Evolutionary conservation across 2,797 vertebrate species (phyloP), one percentile per base, ranked within the genome.

Genomic region (Enteromius viviparus): DNA sequence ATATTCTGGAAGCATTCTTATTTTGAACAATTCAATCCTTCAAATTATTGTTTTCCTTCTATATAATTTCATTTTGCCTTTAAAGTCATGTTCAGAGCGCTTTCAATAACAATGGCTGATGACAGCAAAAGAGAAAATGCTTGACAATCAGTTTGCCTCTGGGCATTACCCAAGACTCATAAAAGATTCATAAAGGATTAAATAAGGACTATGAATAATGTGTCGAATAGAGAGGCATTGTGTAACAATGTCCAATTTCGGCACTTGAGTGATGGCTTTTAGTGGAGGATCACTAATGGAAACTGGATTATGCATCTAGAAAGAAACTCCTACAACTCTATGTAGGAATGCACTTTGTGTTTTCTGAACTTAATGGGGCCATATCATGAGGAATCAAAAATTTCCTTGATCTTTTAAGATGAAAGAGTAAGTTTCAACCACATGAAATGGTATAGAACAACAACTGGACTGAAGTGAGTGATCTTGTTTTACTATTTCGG

Each of bases 131-230:
- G 34, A 80, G 80, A 85, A 72, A 78, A 78, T 82, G 75, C 60
- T 82, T 82, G 69, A 74, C 68, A 85, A 85, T 82, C 68, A 75
- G 69, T 72, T 85, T 85, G 80, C 76, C 80, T 78, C 84, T 68
- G 60, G 69, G 84, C 69, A 72, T 76, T 85, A 75, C 81, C 68
- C 75, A 78, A 85, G 68, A 64, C 76, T 82, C 62, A 85, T 85
- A 82, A 85, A 82, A 82, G 60, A 85, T 83, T 82, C 47, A 85
- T 85, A 82, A 58, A 65, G 64, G 47, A 86, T 86, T 79, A 86
- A 82, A 85, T 83, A 82, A 72, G 40, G 51, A 70, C 62, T 55
- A 68, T 79, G 70, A 79, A 80, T 79, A 83, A 76, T 79, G 26
- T 86, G 69, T 72, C n/a, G 32, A 72, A 79, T 49, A 55, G 79